Evolutionary conservation across 2,797 vertebrate species (phyloP).

Genomic region (Octomys mimax): DNA sequence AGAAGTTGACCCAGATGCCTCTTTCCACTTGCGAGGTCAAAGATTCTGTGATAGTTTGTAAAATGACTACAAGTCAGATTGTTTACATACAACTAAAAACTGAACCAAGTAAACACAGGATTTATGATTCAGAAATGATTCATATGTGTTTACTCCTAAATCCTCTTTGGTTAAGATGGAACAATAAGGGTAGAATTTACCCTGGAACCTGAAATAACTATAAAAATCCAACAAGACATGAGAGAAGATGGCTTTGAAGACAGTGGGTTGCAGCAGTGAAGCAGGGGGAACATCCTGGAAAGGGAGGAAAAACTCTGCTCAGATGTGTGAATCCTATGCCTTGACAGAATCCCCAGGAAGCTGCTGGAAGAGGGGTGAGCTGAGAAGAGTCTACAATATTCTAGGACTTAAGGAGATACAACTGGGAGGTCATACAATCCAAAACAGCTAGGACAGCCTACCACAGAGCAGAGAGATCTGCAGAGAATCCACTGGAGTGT

Average conservation of each 20-base stretch:
- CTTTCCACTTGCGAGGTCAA: not conserved
- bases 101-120: not conserved
- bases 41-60: not conserved
- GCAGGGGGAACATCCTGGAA: not conserved
- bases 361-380: fast-evolving
- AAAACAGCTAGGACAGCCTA: not conserved
- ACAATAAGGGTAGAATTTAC: no score
- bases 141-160: not conserved
- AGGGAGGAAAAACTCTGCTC: not conserved
- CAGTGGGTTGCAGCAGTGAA: not conserved
- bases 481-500: no score
- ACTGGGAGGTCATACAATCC: not conserved
- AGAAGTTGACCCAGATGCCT: not conserved
- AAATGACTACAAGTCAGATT: not conserved
- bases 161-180: not conserved
- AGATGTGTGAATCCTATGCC: no score
- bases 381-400: not conserved
- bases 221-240: not conserved
- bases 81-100: not conserved
- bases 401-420: not conserved
- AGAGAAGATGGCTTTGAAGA: not conserved
- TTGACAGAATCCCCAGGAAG: not conserved
- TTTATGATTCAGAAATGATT: not conserved
- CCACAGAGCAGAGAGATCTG: not conserved
- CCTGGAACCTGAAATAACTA: not conserved